These are phyloP conservation scores for Rhopilema esculentum DNA, from an alignment of 30 jellyfish, hydroid and myxozoan genomes.

Conservation along the genomic window DNA sequence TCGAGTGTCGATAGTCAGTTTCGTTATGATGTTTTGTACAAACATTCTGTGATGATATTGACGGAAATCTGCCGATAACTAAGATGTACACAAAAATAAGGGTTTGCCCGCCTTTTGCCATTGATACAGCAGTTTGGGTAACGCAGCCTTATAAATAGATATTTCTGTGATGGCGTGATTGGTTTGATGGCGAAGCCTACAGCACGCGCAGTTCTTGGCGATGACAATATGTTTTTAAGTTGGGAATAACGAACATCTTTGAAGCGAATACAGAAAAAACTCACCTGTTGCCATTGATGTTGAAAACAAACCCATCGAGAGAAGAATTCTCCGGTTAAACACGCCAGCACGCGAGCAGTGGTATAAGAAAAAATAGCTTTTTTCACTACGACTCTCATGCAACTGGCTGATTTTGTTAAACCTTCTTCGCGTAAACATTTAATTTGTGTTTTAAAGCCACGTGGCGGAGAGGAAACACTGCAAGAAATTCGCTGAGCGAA, in stretches of 20 bases:
- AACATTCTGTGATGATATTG: too few species aligned
- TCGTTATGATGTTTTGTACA: too few species aligned
- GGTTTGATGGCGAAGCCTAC: too few species aligned
- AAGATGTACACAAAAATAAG: too few species aligned
- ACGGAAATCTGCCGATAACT: too few species aligned
- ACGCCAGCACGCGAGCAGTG: background rate
- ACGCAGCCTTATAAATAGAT: too few species aligned
- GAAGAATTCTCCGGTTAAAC: background rate
- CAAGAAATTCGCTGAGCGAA: background rate
- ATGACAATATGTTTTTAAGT: background rate
- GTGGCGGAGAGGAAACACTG: background rate
- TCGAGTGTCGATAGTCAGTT: too few species aligned
- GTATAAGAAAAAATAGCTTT: background rate
- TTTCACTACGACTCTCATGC: background rate
- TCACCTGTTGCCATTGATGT: background rate
- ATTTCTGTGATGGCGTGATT: too few species aligned
- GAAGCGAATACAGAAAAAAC: background rate
- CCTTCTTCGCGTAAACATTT: background rate
- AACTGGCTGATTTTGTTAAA: background rate
- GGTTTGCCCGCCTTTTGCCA: too few species aligned
- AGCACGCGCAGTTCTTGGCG: background rate
- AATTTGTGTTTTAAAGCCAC: background rate
- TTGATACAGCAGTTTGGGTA: too few species aligned
- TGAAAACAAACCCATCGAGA: background rate
- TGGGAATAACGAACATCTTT: background rate